phyloP scores from a whole-genome alignment of 1,140 invertebrate genomes.

The Drusus annulatus region DNA sequence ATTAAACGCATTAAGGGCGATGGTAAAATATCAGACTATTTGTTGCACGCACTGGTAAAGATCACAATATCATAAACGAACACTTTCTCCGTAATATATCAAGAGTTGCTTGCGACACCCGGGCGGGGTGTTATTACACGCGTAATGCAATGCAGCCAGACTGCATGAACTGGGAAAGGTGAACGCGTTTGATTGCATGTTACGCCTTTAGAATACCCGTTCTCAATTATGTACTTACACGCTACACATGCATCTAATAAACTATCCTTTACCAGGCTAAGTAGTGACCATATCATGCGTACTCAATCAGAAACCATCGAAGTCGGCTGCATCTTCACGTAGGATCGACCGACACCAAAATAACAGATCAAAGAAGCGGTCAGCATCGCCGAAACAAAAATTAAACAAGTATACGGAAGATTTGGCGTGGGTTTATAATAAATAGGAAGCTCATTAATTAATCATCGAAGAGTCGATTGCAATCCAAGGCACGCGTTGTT shows the following conservation, averaged over 20 bases:
- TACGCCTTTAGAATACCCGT: slow-evolving; percentile 1
- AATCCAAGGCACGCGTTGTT: neutral
- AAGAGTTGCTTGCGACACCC: neutral
- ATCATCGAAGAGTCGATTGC: too few species aligned
- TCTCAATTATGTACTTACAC: slow-evolving; percentile 2
- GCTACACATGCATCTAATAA: too few species aligned
- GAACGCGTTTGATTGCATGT: slow-evolving; percentile 34
- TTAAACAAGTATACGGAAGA: too few species aligned
- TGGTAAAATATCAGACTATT: neutral
- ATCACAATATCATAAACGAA: slow-evolving; percentile 7
- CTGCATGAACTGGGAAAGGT: slow-evolving; percentile 16
- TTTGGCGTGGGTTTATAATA: too few species aligned
- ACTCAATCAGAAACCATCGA: too few species aligned
- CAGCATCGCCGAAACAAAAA: too few species aligned
- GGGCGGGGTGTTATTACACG: neutral
- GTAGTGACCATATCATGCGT: too few species aligned
- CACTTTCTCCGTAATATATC: slow-evolving; percentile 21
- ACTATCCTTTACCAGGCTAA: too few species aligned
- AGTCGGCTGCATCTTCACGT: too few species aligned
- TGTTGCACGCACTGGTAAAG: slow-evolving; percentile 9
- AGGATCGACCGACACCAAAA: neutral
- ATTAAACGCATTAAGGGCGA: neutral
- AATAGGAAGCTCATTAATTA: too few species aligned
- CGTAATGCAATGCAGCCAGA: slow-evolving; percentile 13
- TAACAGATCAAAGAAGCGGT: neutral